Base-by-base conservation (phyloP, 2,113 vertebrate species). In the Cololabis saira region DNA sequence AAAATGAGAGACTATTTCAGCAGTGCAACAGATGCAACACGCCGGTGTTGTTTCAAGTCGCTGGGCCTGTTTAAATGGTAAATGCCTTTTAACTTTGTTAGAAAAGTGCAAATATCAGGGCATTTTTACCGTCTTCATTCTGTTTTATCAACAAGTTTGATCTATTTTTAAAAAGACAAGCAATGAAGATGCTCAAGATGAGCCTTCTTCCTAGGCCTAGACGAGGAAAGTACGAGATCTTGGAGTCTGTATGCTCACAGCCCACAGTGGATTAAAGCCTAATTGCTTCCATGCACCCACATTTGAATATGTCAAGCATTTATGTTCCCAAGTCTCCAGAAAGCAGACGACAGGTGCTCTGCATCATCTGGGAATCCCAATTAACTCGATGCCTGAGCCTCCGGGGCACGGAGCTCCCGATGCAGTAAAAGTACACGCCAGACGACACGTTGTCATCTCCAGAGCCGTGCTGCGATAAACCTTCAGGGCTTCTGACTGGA, bases 1-100 rank as follows among this genome's bases (percentile, higher is more conserved):
- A 86, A 71, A 85, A 87, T 79, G 84, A 78, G 82, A 73, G 78
- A 78, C 91, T 93, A 92, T 93, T 92, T 92, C 74, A 73, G 90
- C 86, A 67, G 49, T 75, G 69, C 84, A 90, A 90, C 92, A 94
- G 90, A 93, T 93, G 92, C 83, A 42, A 61, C 65, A 86, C 74
- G 81, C 76, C 85, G 89, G 82, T 81, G 78, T 27, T 27, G 24
- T 27, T 5, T 14, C 8, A 14, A 71, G 50, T 18, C 19, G 12
- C 60, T 18, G 18, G 6, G 0, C 7, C 21, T 27, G 13, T 68
- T 22, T 13, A 41, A 10, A 55, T 10, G 18, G 49, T 16, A 54
- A 70, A 55, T 4, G 11, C 33, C 3, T 37, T 7, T 7, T 3
- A 37, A 37, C 33, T 37, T 37, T 37, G 33, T 37, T 9, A 37